These are phyloP conservation scores for Himalopsyche kuldschensis DNA, from an alignment of 2,888 invertebrate genomes.

Conservation along the genomic window DNA sequence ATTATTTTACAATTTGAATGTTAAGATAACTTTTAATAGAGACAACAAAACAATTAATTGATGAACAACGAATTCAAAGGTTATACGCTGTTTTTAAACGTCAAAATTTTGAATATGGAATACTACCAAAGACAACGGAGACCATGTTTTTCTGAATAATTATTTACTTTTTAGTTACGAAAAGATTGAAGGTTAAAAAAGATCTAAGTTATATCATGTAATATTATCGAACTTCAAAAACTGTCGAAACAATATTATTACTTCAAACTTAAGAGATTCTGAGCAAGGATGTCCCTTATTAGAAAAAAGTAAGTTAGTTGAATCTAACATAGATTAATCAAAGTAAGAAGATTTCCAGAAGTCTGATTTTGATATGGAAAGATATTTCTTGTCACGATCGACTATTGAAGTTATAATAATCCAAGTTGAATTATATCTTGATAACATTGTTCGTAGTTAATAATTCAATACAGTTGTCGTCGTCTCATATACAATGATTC, in stretches of 20 bases:
- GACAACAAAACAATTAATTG: too few relatives aligned
- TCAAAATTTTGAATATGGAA: too few relatives aligned
- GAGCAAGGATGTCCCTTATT: not conserved
- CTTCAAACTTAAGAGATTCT: not conserved
- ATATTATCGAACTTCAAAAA: not conserved
- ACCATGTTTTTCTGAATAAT: not conserved
- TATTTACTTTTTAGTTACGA: not conserved
- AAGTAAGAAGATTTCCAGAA: not conserved
- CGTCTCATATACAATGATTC: not conserved
- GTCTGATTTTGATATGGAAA: not conserved
- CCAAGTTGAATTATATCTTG: not conserved
- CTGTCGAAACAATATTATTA: not conserved
- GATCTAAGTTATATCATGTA: too few relatives aligned
- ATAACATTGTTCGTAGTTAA: not conserved
- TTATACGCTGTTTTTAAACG: too few relatives aligned
- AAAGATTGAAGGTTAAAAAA: too few relatives aligned
- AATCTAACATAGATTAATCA: not conserved
- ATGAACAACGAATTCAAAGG: too few relatives aligned
- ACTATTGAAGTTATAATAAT: not conserved
- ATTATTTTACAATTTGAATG: too few relatives aligned
- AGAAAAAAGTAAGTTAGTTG: not conserved
- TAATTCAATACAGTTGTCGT: not conserved
- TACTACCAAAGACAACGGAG: too few relatives aligned
- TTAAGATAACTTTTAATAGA: too few relatives aligned
- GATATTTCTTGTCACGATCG: not conserved